These are phyloP conservation scores for Diceros bicornis DNA, from an alignment of 2,797 vertebrate species.

Conservation along the genomic window DNA sequence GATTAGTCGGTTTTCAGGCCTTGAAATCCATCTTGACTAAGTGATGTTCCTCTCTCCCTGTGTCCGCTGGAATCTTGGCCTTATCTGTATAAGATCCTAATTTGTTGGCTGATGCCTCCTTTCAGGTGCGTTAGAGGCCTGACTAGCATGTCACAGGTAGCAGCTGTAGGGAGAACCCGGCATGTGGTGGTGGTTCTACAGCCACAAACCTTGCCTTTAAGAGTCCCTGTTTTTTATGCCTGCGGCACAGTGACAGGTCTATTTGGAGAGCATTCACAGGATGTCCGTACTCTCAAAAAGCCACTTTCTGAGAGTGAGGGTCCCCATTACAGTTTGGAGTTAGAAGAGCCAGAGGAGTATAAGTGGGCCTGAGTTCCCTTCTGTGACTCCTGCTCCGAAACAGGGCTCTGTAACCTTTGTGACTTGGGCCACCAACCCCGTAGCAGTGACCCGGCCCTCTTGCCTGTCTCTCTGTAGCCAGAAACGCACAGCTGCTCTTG, in stretches of 20 bases:
- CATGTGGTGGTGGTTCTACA: no score
- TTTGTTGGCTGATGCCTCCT: neutral
- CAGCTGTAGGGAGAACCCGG: neutral
- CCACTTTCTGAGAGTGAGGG: neutral
- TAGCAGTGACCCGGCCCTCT: neutral
- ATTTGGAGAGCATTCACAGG: neutral
- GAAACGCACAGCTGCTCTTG: neutral
- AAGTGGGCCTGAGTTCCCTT: neutral
- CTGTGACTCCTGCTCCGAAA: neutral
- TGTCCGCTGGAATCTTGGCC: neutral
- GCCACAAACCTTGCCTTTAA: neutral
- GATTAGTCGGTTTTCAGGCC: slow-evolving; percentile 41
- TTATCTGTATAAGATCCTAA: neutral
- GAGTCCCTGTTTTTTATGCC: neutral
- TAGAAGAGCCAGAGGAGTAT: neutral
- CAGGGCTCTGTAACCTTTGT: neutral
- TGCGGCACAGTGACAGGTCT: neutral
- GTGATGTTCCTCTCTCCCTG: neutral
- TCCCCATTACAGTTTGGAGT: neutral
- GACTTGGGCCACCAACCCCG: neutral
- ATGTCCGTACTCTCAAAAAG: neutral
- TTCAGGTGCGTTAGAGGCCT: neutral
- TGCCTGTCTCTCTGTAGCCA: neutral
- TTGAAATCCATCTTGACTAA: slow-evolving; percentile 68
- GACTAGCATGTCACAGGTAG: neutral